A percentile compares a stretch with the other conserved stretches of the same genome.
phyloP scores from a whole-genome alignment of 1,140 invertebrate genomes.

The Stegodyphus mimosarum region DNA sequence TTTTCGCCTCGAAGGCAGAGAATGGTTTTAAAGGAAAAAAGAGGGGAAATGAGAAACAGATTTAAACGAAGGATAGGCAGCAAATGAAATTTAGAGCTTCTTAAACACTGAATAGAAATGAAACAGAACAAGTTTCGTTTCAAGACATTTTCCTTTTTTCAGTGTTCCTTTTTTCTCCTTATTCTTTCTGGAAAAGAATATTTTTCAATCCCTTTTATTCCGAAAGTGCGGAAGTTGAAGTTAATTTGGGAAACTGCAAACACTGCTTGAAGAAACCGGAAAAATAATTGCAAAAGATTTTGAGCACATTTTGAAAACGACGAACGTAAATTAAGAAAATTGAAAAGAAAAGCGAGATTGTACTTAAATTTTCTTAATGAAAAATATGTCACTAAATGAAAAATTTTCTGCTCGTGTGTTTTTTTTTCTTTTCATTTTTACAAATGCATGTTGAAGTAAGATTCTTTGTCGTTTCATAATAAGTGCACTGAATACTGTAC shows the following conservation, averaged over 20 bases:
- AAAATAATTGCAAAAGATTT: constrained; percentile 15
- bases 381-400: too few relatives aligned
- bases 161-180: too few relatives aligned
- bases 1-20: too few relatives aligned
- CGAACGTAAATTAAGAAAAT: too few relatives aligned
- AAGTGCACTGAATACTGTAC: too few relatives aligned
- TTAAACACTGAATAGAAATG: constrained; percentile 11
- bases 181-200: not conserved
- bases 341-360: too few relatives aligned
- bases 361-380: too few relatives aligned
- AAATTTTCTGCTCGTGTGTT: too few relatives aligned
- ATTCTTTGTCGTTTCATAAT: too few relatives aligned
- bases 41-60: not conserved
- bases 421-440: too few relatives aligned
- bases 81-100: constrained; percentile 29
- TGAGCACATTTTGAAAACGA: not conserved
- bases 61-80: constrained; percentile 25
- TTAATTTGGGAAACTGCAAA: constrained; percentile 1
- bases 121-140: not conserved
- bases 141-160: too few relatives aligned
- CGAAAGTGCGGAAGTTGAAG: not conserved
- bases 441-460: too few relatives aligned
- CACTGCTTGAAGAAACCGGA: not conserved
- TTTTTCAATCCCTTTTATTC: not conserved
- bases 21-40: not conserved